Percentiles rank a stretch among this genome's conserved stretches.
These are phyloP conservation scores for Anagrus nilaparvatae DNA, from an alignment of 1,140 invertebrate species.

Conservation along the genomic window DNA sequence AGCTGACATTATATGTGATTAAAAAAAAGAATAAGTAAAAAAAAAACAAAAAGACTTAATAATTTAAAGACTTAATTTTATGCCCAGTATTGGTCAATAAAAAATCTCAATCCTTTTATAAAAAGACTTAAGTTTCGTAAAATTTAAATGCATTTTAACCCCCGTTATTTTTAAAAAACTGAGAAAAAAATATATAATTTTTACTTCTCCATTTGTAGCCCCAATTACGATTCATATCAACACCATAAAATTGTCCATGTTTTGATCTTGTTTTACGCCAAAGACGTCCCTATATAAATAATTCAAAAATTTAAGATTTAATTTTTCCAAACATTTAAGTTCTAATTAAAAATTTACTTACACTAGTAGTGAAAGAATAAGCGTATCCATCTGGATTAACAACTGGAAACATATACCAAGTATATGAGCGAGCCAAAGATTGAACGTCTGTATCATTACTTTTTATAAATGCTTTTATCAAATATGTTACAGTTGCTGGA, in stretches of 20 bases:
- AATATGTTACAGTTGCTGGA: constrained; percentile 56
- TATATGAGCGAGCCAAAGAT: constrained; percentile 45
- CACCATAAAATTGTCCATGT: constrained; percentile 50
- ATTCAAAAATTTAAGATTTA: too few species aligned
- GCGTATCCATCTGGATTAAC: constrained; percentile 72
- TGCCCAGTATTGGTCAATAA: too few species aligned
- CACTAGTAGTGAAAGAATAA: constrained; percentile 50
- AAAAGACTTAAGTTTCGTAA: too few species aligned
- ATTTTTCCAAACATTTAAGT: too few species aligned
- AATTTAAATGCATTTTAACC: too few species aligned
- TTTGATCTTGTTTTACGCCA: constrained; percentile 60
- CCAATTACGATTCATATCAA: constrained; percentile 68
- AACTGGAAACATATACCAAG: constrained; percentile 62
- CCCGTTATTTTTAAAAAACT: too few species aligned
- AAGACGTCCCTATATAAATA: constrained; percentile 50
- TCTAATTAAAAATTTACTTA: constrained; percentile 35
- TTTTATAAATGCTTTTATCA: constrained; percentile 52
- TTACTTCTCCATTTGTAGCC: constrained; percentile 54
- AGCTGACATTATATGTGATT: too few species aligned
- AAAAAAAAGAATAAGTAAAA: too few species aligned
- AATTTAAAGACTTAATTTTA: too few species aligned
- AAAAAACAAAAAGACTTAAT: too few species aligned
- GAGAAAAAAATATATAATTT: too few species aligned
- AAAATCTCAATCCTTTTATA: too few species aligned
- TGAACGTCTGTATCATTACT: constrained; percentile 38